Conservation (phyloP, 2,888 invertebrate genomes). For the Byasa hedistus region DNA sequence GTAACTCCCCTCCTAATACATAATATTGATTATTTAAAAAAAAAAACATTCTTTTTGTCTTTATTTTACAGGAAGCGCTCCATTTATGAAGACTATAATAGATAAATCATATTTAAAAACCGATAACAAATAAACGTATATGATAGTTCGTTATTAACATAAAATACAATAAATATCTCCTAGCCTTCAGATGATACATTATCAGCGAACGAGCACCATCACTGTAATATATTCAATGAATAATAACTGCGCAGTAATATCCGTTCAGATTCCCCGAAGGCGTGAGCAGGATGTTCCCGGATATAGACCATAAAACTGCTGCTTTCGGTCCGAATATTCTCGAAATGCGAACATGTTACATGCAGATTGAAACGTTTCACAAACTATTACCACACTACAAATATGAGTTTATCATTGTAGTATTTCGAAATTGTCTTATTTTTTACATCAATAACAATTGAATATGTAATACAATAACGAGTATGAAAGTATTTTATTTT, state of each 20-base stretch:
- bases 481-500: too few species aligned
- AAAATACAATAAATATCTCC: background rate
- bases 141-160: background rate
- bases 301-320: constrained; percentile 23
- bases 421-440: too few species aligned
- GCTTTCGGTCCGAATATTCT: constrained; percentile 19
- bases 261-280: constrained; percentile 18
- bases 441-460: too few species aligned
- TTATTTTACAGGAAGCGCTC: background rate
- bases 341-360: constrained; percentile 6
- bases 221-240: constrained; percentile 26
- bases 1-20: constrained; percentile 85
- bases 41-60: background rate
- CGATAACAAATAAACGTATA: background rate
- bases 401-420: too few species aligned
- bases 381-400: background rate
- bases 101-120: background rate
- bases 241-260: constrained; percentile 25
- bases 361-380: constrained; percentile 10
- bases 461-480: too few species aligned
- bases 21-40: background rate
- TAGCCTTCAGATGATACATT: constrained; percentile 4
- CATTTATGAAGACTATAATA: too few species aligned
- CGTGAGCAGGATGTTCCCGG: constrained; percentile 23
- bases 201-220: constrained; percentile 5